Conservation (phyloP, 2,797 vertebrate genomes). For the Acipenser oxyrinchus region DNA sequence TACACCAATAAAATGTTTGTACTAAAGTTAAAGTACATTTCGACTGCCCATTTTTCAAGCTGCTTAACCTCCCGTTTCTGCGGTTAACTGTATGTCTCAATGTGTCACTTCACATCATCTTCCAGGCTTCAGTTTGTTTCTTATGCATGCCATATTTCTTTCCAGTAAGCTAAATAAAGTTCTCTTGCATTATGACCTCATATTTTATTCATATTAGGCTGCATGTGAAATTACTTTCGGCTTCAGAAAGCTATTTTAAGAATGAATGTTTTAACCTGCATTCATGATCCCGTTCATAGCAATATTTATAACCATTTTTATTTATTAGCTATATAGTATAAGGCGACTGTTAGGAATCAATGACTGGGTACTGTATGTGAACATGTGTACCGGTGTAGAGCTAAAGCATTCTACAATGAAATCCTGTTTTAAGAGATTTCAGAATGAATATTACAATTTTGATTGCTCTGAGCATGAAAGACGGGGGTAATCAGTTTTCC, state of each 20-base stretch:
- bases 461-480: background rate
- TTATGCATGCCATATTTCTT: background rate
- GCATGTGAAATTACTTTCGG: background rate
- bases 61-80: too few relatives aligned
- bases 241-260: background rate
- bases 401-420: background rate
- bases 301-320: background rate
- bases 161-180: background rate
- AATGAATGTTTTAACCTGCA: background rate
- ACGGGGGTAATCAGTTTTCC: background rate
- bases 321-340: background rate
- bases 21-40: too few relatives aligned
- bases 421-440: background rate
- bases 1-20: too few relatives aligned
- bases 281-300: background rate
- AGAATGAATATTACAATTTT: background rate
- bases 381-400: background rate
- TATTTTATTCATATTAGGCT: background rate
- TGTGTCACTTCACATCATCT: too few relatives aligned
- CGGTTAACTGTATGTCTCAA: too few relatives aligned
- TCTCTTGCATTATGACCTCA: background rate
- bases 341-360: background rate
- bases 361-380: background rate
- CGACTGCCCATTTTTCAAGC: too few relatives aligned
- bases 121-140: background rate